A percentile compares a stretch with the other conserved stretches of the same genome.
These are phyloP conservation scores for Gallinago stenura DNA, from an alignment of 2,797 vertebrate genomes.

Conservation along the genomic window DNA sequence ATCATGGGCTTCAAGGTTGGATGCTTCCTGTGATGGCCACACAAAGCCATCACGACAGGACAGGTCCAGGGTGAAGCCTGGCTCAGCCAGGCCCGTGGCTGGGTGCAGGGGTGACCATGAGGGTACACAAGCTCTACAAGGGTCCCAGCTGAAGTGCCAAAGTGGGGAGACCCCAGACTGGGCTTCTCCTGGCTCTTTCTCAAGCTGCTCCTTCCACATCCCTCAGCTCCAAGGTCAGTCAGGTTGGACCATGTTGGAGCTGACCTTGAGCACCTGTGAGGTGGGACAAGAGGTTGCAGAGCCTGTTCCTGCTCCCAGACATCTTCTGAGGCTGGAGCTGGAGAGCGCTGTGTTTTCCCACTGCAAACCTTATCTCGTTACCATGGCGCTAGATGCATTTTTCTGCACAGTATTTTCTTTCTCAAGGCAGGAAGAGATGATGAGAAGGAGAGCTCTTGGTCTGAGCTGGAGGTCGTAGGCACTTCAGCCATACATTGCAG, in stretches of 20 bases:
- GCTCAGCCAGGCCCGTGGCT: not conserved
- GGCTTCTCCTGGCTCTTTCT: not conserved
- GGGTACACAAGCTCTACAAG: rapidly evolving
- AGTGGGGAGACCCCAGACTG: not conserved
- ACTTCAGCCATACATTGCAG: not conserved
- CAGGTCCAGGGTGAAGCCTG: not conserved
- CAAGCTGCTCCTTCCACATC: rapidly evolving
- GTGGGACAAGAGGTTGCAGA: not conserved
- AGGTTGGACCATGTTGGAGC: rapidly evolving
- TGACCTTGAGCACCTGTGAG: not conserved
- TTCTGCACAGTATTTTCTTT: not conserved
- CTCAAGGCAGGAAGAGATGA: not conserved
- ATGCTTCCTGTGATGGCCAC: not conserved
- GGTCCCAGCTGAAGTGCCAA: not conserved
- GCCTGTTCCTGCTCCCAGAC: not conserved
- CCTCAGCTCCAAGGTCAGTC: not conserved
- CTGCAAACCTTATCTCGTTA: not conserved
- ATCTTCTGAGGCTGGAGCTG: not conserved
- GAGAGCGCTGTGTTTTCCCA: not conserved
- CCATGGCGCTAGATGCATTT: rapidly evolving
- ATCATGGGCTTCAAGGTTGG: not conserved
- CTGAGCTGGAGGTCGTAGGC: not conserved
- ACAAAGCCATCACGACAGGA: rapidly evolving
- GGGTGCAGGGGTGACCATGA: too few relatives aligned
- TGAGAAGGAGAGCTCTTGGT: not conserved